phyloP scores from a whole-genome alignment of 1,140 invertebrate species.

The Trichonephila clavata region DNA sequence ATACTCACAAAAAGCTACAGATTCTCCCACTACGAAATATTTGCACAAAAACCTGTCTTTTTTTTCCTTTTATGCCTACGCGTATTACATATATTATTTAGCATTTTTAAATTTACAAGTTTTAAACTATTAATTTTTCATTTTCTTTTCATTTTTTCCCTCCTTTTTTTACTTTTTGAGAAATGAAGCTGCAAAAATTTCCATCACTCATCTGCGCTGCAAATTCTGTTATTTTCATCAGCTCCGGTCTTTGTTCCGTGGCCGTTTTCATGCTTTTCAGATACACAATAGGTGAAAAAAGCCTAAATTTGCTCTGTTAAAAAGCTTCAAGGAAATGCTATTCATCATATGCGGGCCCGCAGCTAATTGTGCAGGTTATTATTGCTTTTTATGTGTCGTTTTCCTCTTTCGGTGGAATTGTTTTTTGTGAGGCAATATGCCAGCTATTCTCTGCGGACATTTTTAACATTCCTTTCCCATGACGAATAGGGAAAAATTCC shows the following conservation, averaged over 20 bases:
- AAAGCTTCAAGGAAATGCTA: constrained; percentile 24
- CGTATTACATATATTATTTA: too few relatives aligned
- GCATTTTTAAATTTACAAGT: too few relatives aligned
- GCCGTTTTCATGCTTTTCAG: neutral
- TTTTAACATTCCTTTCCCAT: neutral
- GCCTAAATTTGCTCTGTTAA: neutral
- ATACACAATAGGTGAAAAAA: neutral
- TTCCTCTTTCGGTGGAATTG: neutral
- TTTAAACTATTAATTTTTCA: too few relatives aligned
- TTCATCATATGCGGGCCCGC: neutral
- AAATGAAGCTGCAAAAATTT: neutral
- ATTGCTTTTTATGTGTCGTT: neutral
- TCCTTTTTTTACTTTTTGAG: too few relatives aligned
- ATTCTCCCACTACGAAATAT: too few relatives aligned
- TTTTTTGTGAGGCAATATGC: constrained; percentile 21
- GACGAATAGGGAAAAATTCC: constrained; percentile 21
- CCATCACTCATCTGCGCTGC: neutral
- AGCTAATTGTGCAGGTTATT: constrained; percentile 6
- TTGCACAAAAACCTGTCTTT: too few relatives aligned
- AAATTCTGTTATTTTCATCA: neutral
- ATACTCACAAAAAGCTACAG: too few relatives aligned
- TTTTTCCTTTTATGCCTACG: too few relatives aligned
- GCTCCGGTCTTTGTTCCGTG: neutral
- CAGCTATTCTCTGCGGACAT: neutral
- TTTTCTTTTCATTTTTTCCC: too few relatives aligned